Evolutionary conservation across 2,888 invertebrate genomes (phyloP), one percentile per base, ranked within the genome.

Genomic region (Amiota minor): DNA sequence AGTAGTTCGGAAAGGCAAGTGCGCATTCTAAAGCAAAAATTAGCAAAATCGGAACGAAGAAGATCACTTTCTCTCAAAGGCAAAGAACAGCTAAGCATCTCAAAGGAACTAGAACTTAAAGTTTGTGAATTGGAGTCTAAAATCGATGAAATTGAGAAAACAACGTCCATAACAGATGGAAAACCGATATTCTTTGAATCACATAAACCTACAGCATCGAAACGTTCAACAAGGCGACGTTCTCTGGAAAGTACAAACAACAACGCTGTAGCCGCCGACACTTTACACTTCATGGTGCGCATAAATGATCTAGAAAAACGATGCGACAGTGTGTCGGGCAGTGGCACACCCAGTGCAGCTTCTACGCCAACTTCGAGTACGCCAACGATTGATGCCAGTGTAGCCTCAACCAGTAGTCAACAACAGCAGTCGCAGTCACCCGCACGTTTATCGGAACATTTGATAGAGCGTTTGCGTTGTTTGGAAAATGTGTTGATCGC

Each of bases 101-200:
- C 95, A 14, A 95, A 95, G 88, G 96, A 96, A 88, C 92, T 97
- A 18, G 97, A 97, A 88, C 94, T 95, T 77, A 96, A 96, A 88
- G 91, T 96, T 64, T 92, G 92, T n/a, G 95, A 95, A 87, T 89
- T 96, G 74, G 96, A 96, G 90, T 93, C 92, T 69, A 95, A 95
- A 90, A 94, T 96, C 67, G 91, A 93, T 72, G 91, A 93, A 77
- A 88, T 95, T 71, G 95, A 95, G 85, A 90, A 83, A 72, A 62
- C 62, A 62, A 76, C 77, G 1, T 72, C 74, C 9, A 71, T 72
- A 9, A 18, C 62, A 71, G 12, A 73, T 72, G 14, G 56, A 9
- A 59, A 59, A 18, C 59, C 59, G 8, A 9, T 20, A 0, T 49
- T 12, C 14, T 10, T 20, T 20, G 67, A 50, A 1, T 6, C 67